phyloP scores from a whole-genome alignment of 2,113 vertebrate species.

The Petromus typicus region DNA sequence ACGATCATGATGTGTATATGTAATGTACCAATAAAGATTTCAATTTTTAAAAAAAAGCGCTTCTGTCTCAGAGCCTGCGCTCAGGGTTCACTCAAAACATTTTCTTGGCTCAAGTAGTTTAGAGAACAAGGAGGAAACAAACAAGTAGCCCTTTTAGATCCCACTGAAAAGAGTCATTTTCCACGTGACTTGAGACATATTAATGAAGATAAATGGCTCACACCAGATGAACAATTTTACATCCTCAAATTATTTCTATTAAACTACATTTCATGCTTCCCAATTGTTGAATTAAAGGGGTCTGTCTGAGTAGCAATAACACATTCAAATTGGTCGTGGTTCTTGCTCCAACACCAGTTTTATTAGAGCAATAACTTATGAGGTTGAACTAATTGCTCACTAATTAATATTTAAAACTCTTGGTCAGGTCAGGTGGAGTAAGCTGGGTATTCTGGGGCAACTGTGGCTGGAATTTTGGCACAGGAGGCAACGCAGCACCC shows the following conservation, averaged over 20 bases:
- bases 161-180: not conserved
- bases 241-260: conserved; percentile 72
- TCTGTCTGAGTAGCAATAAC: conserved; percentile 68
- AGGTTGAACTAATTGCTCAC: conserved; percentile 71
- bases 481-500: not conserved
- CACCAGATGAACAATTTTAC: conserved; percentile 69
- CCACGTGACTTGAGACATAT: not conserved
- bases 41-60: too few relatives aligned
- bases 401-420: conserved; percentile 72
- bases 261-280: conserved; percentile 65
- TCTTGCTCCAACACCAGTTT: conserved; percentile 59
- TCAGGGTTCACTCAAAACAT: not conserved
- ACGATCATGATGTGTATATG: too few relatives aligned
- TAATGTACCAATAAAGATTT: too few relatives aligned
- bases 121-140: not conserved
- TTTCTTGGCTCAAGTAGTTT: not conserved
- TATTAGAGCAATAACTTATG: conserved; percentile 73
- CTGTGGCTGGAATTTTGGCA: not conserved
- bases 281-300: conserved; percentile 70
- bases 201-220: conserved; percentile 60
- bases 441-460: conserved; percentile 8
- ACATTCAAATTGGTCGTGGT: conserved; percentile 54
- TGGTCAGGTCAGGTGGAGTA: conserved; percentile 3
- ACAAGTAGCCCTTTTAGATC: not conserved
- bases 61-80: not conserved